A percentile compares a stretch with the other conserved stretches of the same genome.
phyloP scores from a whole-genome alignment of 2,113 vertebrate species.

The Odocoileus hemionus region DNA sequence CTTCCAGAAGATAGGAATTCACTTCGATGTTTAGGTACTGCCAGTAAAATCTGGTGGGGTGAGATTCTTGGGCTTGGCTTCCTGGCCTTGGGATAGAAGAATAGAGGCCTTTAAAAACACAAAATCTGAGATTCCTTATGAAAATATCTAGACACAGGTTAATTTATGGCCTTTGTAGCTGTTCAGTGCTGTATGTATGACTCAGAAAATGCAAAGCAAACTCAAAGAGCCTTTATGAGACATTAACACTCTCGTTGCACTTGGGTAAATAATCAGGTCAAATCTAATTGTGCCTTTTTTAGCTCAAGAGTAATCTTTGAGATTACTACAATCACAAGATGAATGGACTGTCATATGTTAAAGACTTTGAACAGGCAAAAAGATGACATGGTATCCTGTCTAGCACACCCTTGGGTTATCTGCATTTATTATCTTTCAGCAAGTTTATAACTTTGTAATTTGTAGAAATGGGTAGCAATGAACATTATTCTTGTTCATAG shows the following conservation, averaged over 20 bases:
- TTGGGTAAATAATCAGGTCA: neutral
- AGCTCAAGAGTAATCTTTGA: neutral
- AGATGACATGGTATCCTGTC: neutral
- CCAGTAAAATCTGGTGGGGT: neutral
- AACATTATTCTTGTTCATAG: neutral
- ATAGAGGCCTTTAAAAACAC: neutral
- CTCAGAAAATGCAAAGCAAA: neutral
- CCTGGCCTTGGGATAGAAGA: neutral
- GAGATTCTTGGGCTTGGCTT: neutral
- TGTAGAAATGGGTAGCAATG: neutral
- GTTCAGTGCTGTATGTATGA: neutral
- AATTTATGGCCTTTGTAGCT: neutral
- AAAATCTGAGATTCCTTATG: slow-evolving; percentile 14
- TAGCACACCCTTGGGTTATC: neutral
- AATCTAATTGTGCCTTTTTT: neutral
- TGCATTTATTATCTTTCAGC: neutral
- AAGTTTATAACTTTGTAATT: neutral
- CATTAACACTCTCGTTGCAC: neutral
- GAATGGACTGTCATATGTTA: neutral
- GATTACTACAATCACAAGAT: neutral
- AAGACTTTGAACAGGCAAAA: neutral
- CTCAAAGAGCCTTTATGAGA: neutral
- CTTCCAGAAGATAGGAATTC: neutral
- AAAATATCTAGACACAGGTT: slow-evolving; percentile 14
- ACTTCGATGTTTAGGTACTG: neutral